phyloP scores from a whole-genome alignment of 64 coral and sea anemone genomes.

The Porites australiensis region DNA sequence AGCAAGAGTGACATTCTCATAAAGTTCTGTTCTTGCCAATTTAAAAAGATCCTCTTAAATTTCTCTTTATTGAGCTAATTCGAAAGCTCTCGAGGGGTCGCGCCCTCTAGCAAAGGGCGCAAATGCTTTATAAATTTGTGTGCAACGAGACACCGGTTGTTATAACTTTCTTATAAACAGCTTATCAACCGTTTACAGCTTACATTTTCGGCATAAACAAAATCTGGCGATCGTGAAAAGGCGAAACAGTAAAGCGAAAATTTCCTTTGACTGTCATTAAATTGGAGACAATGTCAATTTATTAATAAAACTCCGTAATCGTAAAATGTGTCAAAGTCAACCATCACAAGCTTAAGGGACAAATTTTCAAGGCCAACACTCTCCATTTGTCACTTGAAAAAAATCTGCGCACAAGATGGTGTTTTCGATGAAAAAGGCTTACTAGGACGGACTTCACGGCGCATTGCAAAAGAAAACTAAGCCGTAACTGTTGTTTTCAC shows the following conservation, averaged over 20 bases:
- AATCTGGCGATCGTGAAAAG: neutral
- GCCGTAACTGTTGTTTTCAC: neutral
- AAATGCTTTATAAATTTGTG: neutral
- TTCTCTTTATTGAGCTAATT: neutral
- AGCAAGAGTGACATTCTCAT: neutral
- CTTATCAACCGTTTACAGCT: conserved; percentile 22
- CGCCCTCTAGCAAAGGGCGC: neutral
- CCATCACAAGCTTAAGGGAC: neutral
- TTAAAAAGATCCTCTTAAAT: too few species aligned
- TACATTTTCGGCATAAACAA: neutral
- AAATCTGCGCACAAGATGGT: neutral
- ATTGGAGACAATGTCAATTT: neutral
- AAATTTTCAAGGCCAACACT: neutral
- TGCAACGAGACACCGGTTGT: neutral
- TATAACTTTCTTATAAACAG: neutral
- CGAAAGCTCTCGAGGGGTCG: too few species aligned
- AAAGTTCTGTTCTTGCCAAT: too few species aligned
- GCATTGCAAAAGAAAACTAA: neutral
- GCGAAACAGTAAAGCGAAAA: neutral
- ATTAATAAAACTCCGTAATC: neutral
- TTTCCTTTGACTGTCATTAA: neutral
- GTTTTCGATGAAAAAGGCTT: neutral
- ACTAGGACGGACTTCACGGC: neutral
- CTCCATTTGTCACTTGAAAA: neutral
- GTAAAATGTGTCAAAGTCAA: neutral